Evolutionary conservation across 2,888 invertebrate genomes (phyloP).

Genomic region (Elmis aenea): DNA sequence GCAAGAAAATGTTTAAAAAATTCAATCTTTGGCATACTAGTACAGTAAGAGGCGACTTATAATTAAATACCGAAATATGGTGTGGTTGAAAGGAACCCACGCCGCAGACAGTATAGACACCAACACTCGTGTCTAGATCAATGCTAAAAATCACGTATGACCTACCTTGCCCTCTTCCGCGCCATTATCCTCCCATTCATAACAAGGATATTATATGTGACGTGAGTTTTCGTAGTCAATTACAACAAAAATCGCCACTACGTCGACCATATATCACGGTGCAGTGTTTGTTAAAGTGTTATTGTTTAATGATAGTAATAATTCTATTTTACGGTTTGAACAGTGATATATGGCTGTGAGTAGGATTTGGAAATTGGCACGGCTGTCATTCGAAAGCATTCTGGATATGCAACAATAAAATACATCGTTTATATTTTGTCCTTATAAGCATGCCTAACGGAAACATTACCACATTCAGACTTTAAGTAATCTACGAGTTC

Average conservation of each 20-base stretch:
- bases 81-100: conserved; percentile 20
- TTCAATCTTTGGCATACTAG: too few relatives aligned
- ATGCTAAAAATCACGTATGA: conserved; percentile 10
- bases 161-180: conserved; percentile 13
- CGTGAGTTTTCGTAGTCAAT: not conserved
- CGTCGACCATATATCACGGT: not conserved
- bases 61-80: conserved; percentile 24
- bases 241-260: not conserved
- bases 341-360: conserved; percentile 5
- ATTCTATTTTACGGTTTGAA: conserved; percentile 11
- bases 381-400: not conserved
- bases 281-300: conserved; percentile 7
- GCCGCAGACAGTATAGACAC: conserved; percentile 12
- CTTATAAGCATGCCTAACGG: too few relatives aligned
- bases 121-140: conserved; percentile 15
- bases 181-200: conserved; percentile 5
- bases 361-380: conserved; percentile 5
- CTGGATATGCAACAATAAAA: too few relatives aligned
- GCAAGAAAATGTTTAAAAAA: too few relatives aligned
- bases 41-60: conserved; percentile 21
- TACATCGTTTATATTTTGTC: too few relatives aligned
- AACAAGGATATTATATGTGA: conserved; percentile 5
- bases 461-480: too few relatives aligned
- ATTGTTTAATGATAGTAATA: conserved; percentile 14
- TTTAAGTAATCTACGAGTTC: too few relatives aligned